Base-by-base conservation (phyloP, 2,888 invertebrate genomes). In the Uloborus plumipes region DNA sequence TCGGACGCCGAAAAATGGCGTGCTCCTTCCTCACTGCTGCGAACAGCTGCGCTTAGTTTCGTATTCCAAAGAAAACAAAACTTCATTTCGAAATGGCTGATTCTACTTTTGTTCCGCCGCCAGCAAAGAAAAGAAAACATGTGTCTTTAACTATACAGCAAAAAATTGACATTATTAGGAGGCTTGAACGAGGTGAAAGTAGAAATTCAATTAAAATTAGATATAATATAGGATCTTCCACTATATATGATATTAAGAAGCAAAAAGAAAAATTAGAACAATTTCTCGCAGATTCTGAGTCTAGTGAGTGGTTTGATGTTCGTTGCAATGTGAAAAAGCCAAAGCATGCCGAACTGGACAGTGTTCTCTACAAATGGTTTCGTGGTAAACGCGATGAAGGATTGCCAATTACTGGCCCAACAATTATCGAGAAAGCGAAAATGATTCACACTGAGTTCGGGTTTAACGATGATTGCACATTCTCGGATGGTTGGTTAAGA, bases 151-250 rank as follows among this genome's bases (percentile, higher is more conserved):
- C 53, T 6, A 67, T 67, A 14, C 15, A 50, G 26, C 22, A 67
- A 53, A 67, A 67, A 51, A 51, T 67, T 18, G 14, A 51, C 14
- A 6, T 51, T 3, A 26, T 67, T 26, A 20, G 51, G n/a, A 18
- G n/a, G 3, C 67, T 67, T 20, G 51, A 67, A 26, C 26, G 20
- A 16, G 51, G 67, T 11, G 22, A 26, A 2, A 22, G 51, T 13
- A 51, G 50, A 16, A 26, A 16, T 22, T 26, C 22, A n/a, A n/a
- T 67, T n/a, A 51, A 26, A n/a, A 16, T 51, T 18, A 67, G 16
- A 11, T 67, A 51, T 15, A 26, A 50, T 53, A 22, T 67, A 22
- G 67, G 67, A n/a, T 67, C 67, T 18, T 67, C 67, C 11, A 67
- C 67, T 13, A 26, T 67, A 9, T 67, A 67, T 22, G 67, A 67